phyloP scores from a whole-genome alignment of 2,113 vertebrate genomes.

The Rissa tridactyla region DNA sequence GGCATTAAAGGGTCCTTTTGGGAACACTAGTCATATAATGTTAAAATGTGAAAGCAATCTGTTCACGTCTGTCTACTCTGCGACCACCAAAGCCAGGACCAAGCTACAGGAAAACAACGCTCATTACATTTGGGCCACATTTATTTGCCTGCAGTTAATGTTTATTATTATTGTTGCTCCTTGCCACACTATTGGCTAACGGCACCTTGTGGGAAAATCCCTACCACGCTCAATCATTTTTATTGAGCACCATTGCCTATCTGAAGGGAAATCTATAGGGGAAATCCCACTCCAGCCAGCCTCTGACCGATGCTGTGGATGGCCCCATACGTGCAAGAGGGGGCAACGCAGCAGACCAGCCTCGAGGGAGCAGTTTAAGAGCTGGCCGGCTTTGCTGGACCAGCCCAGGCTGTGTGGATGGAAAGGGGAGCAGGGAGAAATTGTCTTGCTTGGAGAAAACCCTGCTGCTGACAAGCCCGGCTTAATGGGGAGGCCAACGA shows the following conservation, averaged over 20 bases:
- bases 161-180: background rate
- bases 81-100: background rate
- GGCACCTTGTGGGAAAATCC: background rate
- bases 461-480: background rate
- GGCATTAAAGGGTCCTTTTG: background rate
- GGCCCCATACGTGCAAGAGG: background rate
- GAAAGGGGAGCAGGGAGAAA: background rate
- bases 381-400: background rate
- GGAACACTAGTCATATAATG: background rate
- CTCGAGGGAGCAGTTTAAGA: background rate
- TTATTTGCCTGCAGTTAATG: background rate
- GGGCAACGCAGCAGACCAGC: background rate
- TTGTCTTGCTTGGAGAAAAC: background rate
- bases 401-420: background rate
- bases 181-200: background rate
- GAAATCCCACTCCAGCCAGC: background rate
- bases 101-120: background rate
- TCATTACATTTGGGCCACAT: background rate
- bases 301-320: background rate
- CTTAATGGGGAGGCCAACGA: background rate
- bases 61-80: background rate
- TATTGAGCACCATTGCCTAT: background rate
- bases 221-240: background rate
- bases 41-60: background rate
- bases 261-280: background rate